phyloP scores from a whole-genome alignment of 1,140 invertebrate species.

The Drosophila neocordata region DNA sequence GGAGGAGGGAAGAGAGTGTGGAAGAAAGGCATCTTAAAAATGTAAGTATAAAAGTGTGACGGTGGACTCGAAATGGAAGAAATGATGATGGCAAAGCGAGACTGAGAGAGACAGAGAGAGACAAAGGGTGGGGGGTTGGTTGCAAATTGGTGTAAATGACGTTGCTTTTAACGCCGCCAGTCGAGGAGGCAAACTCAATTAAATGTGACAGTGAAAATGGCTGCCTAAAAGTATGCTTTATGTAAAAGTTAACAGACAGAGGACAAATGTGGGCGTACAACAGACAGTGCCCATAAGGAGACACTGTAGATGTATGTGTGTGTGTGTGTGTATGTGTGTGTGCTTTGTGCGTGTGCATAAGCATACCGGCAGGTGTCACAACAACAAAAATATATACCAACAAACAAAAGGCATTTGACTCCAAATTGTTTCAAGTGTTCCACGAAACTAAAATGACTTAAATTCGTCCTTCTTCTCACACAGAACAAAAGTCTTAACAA shows the following conservation, averaged over 20 bases:
- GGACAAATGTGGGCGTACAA: neutral
- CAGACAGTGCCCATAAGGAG: neutral
- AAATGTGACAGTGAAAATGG: slow-evolving; percentile 79
- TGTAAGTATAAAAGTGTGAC: slow-evolving; percentile 25
- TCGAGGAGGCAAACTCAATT: slow-evolving; percentile 71
- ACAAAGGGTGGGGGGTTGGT: too few relatives aligned
- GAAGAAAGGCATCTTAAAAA: slow-evolving; percentile 71
- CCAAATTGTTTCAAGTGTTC: neutral
- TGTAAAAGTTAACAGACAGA: slow-evolving; percentile 18
- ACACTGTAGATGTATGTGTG: neutral
- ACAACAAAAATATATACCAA: neutral
- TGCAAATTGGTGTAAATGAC: slow-evolving; percentile 61
- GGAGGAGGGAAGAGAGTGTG: neutral
- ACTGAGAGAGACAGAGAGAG: too few relatives aligned
- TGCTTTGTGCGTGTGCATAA: neutral
- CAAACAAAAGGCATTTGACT: neutral
- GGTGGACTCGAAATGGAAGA: too few relatives aligned
- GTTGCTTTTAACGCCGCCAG: slow-evolving; percentile 69
- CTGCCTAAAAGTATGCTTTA: slow-evolving; percentile 79
- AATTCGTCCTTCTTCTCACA: neutral
- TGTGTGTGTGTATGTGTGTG: neutral
- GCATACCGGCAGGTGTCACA: neutral
- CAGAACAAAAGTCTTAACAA: too few relatives aligned
- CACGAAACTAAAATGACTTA: neutral
- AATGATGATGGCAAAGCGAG: neutral